Conservation (phyloP, 2,797 vertebrate genomes). For the Enteromius paludinosus region DNA sequence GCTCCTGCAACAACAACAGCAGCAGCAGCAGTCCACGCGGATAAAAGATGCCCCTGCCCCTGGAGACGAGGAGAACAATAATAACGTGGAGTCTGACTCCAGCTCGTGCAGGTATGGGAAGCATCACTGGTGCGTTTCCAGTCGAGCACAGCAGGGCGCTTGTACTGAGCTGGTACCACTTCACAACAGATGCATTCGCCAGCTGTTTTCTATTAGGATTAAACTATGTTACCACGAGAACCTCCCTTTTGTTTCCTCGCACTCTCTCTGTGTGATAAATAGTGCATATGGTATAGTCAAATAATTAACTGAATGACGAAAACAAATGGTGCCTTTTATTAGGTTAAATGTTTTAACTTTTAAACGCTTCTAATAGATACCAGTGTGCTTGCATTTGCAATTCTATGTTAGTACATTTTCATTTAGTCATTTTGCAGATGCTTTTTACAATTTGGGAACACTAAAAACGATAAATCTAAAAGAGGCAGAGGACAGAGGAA, state of each 20-base stretch:
- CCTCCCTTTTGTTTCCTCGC: constrained; percentile 3
- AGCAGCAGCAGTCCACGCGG: constrained; percentile 66
- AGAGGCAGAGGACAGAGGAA: no score
- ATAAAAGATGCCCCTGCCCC: constrained; percentile 57
- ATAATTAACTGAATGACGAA: background rate
- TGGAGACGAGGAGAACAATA: constrained; percentile 86
- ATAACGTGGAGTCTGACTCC: constrained; percentile 85
- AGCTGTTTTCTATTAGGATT: constrained; percentile 45
- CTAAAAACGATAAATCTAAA: no score
- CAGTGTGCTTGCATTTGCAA: background rate
- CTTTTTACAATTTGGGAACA: no score
- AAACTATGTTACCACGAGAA: constrained; percentile 16
- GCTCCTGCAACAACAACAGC: constrained; percentile 71
- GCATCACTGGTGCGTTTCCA: constrained; percentile 14
- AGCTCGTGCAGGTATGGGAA: constrained; percentile 92
- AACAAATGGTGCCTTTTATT: background rate
- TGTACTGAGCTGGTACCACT: constrained; percentile 36
- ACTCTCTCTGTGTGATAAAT: background rate
- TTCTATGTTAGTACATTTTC: background rate
- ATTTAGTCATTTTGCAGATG: no score
- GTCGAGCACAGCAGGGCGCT: constrained; percentile 14
- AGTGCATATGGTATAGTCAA: background rate
- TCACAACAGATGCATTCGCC: constrained; percentile 44
- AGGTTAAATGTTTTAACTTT: background rate
- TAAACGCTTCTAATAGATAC: background rate